A percentile compares a stretch with the other conserved stretches of the same genome.
Evolutionary conservation across 2,797 vertebrate genomes (phyloP).

Genomic region (Enteromius fasciolatus): DNA sequence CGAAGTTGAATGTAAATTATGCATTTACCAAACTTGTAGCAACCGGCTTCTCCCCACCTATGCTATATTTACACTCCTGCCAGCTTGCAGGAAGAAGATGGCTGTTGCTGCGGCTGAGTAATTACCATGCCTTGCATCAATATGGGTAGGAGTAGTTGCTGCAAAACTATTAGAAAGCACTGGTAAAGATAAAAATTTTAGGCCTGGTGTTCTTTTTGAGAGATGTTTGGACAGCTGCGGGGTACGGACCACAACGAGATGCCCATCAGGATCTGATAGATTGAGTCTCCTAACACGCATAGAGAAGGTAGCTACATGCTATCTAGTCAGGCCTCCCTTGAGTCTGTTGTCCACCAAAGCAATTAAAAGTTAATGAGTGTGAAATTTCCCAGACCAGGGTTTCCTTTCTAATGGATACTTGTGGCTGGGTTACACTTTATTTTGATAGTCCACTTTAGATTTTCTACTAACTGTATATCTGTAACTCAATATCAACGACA

Average conservation of each 20-base stretch:
- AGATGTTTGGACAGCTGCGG: slow-evolving; percentile 16
- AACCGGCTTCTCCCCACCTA: neutral
- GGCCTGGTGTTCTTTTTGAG: neutral
- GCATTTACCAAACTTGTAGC: slow-evolving; percentile 4
- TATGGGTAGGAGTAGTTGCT: neutral
- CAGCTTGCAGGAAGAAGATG: neutral
- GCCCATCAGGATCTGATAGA: slow-evolving; percentile 30
- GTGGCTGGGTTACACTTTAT: neutral
- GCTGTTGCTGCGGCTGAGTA: neutral
- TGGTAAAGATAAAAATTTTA: neutral
- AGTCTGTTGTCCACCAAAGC: slow-evolving; percentile 2
- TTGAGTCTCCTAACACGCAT: neutral
- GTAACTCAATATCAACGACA: no score
- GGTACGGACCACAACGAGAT: slow-evolving; percentile 22
- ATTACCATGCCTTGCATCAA: slow-evolving; percentile 8
- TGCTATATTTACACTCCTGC: neutral
- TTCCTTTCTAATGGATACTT: slow-evolving; percentile 14
- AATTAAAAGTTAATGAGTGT: slow-evolving; percentile 7
- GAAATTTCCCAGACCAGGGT: neutral
- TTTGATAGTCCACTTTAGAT: no score
- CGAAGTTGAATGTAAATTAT: slow-evolving; percentile 1
- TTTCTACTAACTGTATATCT: no score
- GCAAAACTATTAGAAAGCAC: neutral
- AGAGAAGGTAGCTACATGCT: neutral
- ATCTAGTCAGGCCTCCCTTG: neutral